Base-by-base conservation (phyloP, 2,888 invertebrate genomes). In the Phasia obesa region DNA sequence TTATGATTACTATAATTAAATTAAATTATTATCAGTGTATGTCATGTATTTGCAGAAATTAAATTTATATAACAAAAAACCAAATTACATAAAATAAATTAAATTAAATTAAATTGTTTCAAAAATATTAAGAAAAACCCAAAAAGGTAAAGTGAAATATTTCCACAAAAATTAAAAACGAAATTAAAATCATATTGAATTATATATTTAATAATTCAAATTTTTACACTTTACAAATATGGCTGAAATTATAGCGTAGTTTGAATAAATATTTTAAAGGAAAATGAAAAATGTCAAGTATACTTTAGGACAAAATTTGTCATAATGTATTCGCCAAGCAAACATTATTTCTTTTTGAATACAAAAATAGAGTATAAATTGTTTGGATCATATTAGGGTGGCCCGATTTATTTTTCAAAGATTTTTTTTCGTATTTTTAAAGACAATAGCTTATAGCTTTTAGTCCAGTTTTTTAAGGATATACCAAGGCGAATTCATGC, bases 1-100 rank as follows among this genome's bases (percentile, higher is more conserved):
- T 73, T 77, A 82, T 76, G 27, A 76, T 71, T 60, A 81, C 47
- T 65, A 76, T 79, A 42, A 74, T 69, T 81, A 75, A 53, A 79
- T 67, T 80, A 76, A 11, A 35, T 70, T 74, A 75, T 77, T 82
- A 59, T 83, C 79, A 79, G 70, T 83, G 79, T 83, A 83, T 83
- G 64, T 59, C 81, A 75, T 70, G 75, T 75, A 75, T 81, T 77
- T 75, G 69, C 57, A 51, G 78, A 65, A 78, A 64, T 27, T 51
- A 65, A 73, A 70, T 25, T 42, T 55, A 47, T 42, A 44, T 42
- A 42, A 42, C 42, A 13, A 27, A 74, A 27, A 51, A 47, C 47
- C 49, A 49, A 49, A 19, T 5, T 17, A 51, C n/a, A n/a, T n/a
- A 65, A 73, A 19, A 13, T 9, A 69, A 69, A 60, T 15, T 57